Evolutionary conservation across 2,888 invertebrate genomes (phyloP), one percentile per base, ranked within the genome.

Genomic region (Chrysina gloriosa): DNA sequence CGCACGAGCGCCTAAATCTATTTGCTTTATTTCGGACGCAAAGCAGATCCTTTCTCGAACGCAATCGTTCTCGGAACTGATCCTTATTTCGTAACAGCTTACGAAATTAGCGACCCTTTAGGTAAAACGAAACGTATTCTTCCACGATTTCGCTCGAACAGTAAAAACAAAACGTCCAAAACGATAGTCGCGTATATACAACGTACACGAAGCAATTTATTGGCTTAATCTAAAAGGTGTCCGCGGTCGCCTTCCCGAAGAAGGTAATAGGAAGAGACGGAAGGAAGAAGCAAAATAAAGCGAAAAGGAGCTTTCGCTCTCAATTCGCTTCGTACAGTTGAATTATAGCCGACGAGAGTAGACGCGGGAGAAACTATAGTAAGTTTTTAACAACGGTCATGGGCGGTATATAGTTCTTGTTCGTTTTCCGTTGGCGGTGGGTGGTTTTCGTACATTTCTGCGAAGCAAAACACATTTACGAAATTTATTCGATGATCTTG

Each of bases 181-280:
- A 39, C 27, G 25, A 6, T 6, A 5, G 23, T 29, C 11, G 34
- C 5, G 11, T 1, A 3, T 39, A 58, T 58, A 14, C 3, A 7
- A 27, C 16, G 21, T 39, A 58, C 23, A 23, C 34, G 14, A 3
- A 25, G 23, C 25, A 39, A 58, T 58, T 58, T 58, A 58, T 42
- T 58, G 58, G 25, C 58, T 58, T 42, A 39, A 39, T 25, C 16
- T 58, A 58, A 58, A 42, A 39, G 39, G 39, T 42, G 23, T 25
- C 42, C 11, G 39, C 14, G 25, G 25, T 54, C 54, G 16, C n/a
- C 16, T 21, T 4, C 9, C 1, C 52, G 19, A 34, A 54, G 36
- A 21, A 16, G 25, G 36, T 34, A 34, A 54, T 36, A 54, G 9
- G 9, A 34, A 31, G 5, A 9, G 34, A 16, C 19, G 21, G n/a